Conservation (phyloP, 2,113 vertebrate genomes). For the Paradisaea rubra region DNA sequence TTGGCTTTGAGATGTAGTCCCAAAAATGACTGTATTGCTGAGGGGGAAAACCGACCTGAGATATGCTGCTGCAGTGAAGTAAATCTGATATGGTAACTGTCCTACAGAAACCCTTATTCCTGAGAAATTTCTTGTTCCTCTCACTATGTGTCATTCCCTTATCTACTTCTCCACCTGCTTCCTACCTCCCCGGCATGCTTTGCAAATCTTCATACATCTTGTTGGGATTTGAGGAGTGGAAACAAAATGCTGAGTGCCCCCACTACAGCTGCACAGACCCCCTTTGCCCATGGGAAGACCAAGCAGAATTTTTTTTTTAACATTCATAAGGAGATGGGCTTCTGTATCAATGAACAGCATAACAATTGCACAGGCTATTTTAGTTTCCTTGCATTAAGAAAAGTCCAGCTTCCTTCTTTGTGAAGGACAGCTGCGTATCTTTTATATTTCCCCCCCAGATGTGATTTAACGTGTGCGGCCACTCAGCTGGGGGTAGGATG, state of each 20-base stretch:
- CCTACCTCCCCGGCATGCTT: neutral
- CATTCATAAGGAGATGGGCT: neutral
- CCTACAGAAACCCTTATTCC: neutral
- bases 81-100: neutral
- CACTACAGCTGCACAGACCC: neutral
- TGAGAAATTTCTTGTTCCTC: neutral
- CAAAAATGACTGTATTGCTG: neutral
- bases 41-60: rapidly evolving
- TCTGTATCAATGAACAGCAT: neutral
- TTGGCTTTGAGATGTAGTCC: neutral
- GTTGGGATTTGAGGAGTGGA: neutral
- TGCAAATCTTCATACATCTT: neutral
- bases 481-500: neutral
- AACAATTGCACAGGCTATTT: neutral
- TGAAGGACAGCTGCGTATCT: neutral
- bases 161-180: neutral
- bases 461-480: rapidly evolving
- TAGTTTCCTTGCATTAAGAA: neutral
- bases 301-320: neutral
- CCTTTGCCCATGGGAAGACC: neutral
- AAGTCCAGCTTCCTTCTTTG: neutral
- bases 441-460: neutral
- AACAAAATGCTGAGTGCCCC: neutral
- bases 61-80: neutral
- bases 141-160: neutral